Evolutionary conservation across 1,140 invertebrate genomes (phyloP), one percentile per base, ranked within the genome.

Genomic region (Microplitis demolitor): DNA sequence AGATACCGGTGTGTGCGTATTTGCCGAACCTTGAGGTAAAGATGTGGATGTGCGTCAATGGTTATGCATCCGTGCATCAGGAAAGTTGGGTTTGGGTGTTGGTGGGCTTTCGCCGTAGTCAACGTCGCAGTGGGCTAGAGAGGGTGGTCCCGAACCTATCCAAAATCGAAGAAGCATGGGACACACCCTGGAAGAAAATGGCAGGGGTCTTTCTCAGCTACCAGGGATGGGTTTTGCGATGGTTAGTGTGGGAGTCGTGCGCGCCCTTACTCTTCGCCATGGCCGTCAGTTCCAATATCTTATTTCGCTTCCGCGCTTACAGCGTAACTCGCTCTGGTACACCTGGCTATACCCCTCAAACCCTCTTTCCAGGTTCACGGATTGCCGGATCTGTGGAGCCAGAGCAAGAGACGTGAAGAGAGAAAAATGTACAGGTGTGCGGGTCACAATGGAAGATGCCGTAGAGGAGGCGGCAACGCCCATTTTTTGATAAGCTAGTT

Each of bases 401-500:
- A 60, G 54, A 45, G 82, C 80, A 50, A 66, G 53, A 66, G 61
- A 68, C 35, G 14, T 50, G 71, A 69, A 56, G 39, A 35, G 68
- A 63, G 33, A 58, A 56, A 45, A 14, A 24, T 50, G 50, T 51
- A 67, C 69, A 73, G 60, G 72, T 72, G 60, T 39, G 72, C 34
- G 66, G 66, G 70, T 81, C 73, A 75, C 75, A 78, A 78, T 79
- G 72, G 77, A 79, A 76, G 77, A 76, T 74, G 76, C 66, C 76
- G 67, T 75, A 77, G 78, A 77, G 79, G 80, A 78, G 82, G 79
- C 78, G 85, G 85, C 84, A 87, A 87, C 85, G 85, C 85, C 85
- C 85, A 87, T 86, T 87, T 87, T 87, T 86, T 87, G 85, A 87
- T 87, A 87, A 87, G 85, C 86, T 87, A 86, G 86, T 87, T 87